A percentile compares a stretch with the other conserved stretches of the same genome.
Conservation (phyloP, 2,888 invertebrate genomes). For the Harpalus rufipes region DNA sequence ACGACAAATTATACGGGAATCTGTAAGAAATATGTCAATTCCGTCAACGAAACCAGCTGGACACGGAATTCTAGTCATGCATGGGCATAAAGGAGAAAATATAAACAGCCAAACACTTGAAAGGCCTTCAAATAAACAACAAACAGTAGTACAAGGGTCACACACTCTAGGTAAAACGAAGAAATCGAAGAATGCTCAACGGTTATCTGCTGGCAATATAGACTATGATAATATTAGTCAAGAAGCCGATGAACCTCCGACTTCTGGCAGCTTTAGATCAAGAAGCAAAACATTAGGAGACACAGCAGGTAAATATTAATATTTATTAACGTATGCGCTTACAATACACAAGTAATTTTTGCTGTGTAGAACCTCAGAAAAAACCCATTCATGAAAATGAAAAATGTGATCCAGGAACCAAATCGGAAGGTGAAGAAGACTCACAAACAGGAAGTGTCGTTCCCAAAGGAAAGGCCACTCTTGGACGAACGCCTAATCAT, state of each 20-base stretch:
- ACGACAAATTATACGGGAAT: slow-evolving; percentile 97
- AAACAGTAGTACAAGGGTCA: slow-evolving; percentile 84
- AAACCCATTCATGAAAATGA: slow-evolving; percentile 78
- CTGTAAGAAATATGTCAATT: slow-evolving; percentile 97
- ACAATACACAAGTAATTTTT: slow-evolving; percentile 1
- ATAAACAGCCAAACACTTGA: slow-evolving; percentile 81
- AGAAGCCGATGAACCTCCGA: slow-evolving; percentile 83
- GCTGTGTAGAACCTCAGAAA: slow-evolving; percentile 74
- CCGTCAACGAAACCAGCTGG: slow-evolving; percentile 85
- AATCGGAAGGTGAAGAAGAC: slow-evolving; percentile 93
- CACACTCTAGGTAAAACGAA: slow-evolving; percentile 92
- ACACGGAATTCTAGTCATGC: slow-evolving; percentile 76
- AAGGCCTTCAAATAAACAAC: slow-evolving; percentile 77
- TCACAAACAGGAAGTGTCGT: slow-evolving; percentile 83
- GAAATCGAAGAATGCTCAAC: slow-evolving; percentile 85
- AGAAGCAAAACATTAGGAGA: slow-evolving; percentile 96
- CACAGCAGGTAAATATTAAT: slow-evolving; percentile 81
- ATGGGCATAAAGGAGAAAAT: slow-evolving; percentile 75
- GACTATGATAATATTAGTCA: slow-evolving; percentile 91
- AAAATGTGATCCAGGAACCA: slow-evolving; percentile 85
- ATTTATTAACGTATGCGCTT: not conserved
- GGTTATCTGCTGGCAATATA: slow-evolving; percentile 91
- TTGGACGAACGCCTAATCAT: slow-evolving; percentile 96
- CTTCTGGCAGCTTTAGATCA: slow-evolving; percentile 83
- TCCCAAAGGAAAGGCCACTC: slow-evolving; percentile 81